Base-by-base conservation (phyloP, 2,888 invertebrate genomes). In the Bimastos eiseni region DNA sequence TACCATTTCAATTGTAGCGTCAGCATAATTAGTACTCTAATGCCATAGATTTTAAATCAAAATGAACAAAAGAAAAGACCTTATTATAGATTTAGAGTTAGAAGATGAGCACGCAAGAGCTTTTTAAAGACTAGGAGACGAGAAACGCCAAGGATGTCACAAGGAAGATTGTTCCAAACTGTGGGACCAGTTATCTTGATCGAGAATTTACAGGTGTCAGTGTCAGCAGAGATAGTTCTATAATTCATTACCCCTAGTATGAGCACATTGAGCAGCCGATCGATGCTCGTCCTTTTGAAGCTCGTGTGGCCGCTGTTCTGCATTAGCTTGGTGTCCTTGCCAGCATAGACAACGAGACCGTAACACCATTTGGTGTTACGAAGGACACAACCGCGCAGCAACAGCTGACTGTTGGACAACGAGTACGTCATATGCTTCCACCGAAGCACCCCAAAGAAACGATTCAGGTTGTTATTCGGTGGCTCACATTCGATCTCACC, bases 271-370 rank as follows among this genome's bases (percentile, higher is more conserved):
- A 99, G 97, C 95, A 99, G 97, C 95, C 98, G 97, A 96, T 99
- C 99, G 95, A 99, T 98, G 95, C 98, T 98, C 94, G 99, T 99
- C 96, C 99, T 97, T 96, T 99, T 99, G 96, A 99, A 99, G 96
- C 98, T 98, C 93, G 98, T 98, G 96, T 99, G 98, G 94, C 99
- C 99, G 94, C 98, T 98, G 96, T 99, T 99, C 96, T 99, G 99
- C 99, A 99, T 99, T 92, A 99, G 96, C 96, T 99, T 99, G 93
- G 99, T 99, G 96, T 99, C 99, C 96, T 97, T 97, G 94, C 99
- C 99, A 93, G 99, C 99, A 96, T 99, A 99, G 95, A 99, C 97
- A 92, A 99, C 99, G 92, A 96, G 93, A 11, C 96, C 96, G 92
- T 95, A 96, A 93, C 96, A 96, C 95, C 96, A 96, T 91, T 94